Base-by-base conservation (phyloP, 2,888 invertebrate genomes). In the Rhaphigaster nebulosa region DNA sequence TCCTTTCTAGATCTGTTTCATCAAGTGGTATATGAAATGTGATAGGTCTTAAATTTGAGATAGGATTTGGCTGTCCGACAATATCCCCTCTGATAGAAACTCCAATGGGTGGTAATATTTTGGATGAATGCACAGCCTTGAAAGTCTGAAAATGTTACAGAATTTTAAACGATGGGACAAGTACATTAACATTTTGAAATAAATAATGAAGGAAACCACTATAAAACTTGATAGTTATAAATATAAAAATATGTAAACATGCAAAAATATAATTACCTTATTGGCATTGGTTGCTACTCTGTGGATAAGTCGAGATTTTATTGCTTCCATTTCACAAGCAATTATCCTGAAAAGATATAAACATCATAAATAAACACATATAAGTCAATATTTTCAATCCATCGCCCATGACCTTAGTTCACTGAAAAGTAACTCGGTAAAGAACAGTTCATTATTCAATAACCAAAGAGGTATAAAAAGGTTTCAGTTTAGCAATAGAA, bases 1-100 rank as follows among this genome's bases (percentile, higher is more conserved):
- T 94, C 92, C 94, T 95, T 93, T 97, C 97, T 90, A 96, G 93
- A 1, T 93, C 92, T 0, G 96, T 96, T 94, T 98, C 98, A 92
- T 96, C 94, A 4, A 94, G 92, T 6, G 96, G 94, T 92, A 95
- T 94, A 93, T 95, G 95, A 92, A 97, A 96, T 92, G 96, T 94
- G 87, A 97, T 95, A 6, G 95, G 96, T 90, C 98, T 94, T 91
- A 98, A 94, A 94, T 98, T 98, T 1, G 98, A 97, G 41, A 96
- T 94, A 23, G 96, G 95, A 94, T 98, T 96, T 0, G 98, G 96
- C 0, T 97, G 97, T 1, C 97, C 97, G 89, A 97, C 96, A 94
- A 96, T 95, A 93, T 97, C 96, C 90, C 92, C 91, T 54, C 76
- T 45, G 8, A 89, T 29, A 50, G 29, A 70, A 20, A 90, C 29